phyloP scores from a whole-genome alignment of 2,888 invertebrate species.

The Microctonus aethiopoides region DNA sequence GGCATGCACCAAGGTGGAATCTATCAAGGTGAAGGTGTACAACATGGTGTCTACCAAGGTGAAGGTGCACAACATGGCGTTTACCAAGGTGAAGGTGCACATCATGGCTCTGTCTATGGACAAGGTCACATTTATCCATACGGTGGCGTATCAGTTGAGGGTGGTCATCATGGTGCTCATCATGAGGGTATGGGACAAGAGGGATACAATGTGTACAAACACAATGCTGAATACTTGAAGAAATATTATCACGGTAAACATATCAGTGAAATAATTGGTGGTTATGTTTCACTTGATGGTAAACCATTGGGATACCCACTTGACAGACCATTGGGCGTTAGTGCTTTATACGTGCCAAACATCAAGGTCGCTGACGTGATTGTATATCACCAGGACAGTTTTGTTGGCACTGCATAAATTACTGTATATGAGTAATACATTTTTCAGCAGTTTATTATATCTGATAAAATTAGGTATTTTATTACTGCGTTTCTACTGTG shows the following conservation, averaged over 20 bases:
- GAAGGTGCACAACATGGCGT: slow-evolving; percentile 23
- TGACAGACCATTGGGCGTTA: slow-evolving; percentile 68
- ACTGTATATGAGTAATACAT: neutral
- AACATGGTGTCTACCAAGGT: slow-evolving; percentile 23
- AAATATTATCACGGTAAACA: slow-evolving; percentile 53
- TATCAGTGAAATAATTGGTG: slow-evolving; percentile 58
- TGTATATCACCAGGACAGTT: slow-evolving; percentile 69
- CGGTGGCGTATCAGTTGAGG: slow-evolving; percentile 22
- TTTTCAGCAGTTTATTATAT: neutral
- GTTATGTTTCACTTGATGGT: slow-evolving; percentile 67
- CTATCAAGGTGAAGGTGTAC: slow-evolving; percentile 5
- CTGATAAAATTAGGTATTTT: neutral
- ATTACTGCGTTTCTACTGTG: neutral
- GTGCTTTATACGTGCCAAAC: slow-evolving; percentile 67
- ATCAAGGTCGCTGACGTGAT: slow-evolving; percentile 69
- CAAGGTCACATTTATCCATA: slow-evolving; percentile 2
- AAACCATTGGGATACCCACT: slow-evolving; percentile 71
- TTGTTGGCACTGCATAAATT: slow-evolving; percentile 18
- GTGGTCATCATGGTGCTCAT: neutral
- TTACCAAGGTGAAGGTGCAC: slow-evolving; percentile 28
- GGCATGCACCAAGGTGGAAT: slow-evolving; percentile 22
- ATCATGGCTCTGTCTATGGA: slow-evolving; percentile 9
- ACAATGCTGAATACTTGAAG: slow-evolving; percentile 49
- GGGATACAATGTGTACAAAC: slow-evolving; percentile 27
- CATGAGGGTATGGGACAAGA: slow-evolving; percentile 12